Base-by-base conservation (phyloP, 2,888 invertebrate species). In the Aporophyla lueneburgensis region DNA sequence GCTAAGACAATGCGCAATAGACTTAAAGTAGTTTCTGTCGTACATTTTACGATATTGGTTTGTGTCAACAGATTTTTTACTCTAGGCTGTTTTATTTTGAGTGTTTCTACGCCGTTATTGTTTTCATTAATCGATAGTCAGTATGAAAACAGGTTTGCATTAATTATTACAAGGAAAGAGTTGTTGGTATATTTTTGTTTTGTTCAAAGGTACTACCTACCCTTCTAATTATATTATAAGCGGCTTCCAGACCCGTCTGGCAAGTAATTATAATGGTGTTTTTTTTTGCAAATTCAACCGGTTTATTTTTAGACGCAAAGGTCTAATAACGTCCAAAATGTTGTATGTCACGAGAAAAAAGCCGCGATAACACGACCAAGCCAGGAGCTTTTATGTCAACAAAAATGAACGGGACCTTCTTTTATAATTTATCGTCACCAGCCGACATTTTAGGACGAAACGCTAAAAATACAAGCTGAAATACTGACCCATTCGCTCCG, bases 351-450 rank as follows among this genome's bases (percentile, higher is more conserved):
- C 40, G 78, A 59, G 65, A 76, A 80, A 81, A 74, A 78, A 54
- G 16, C 58, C 72, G 46, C 63, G 76, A 84, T 75, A 86, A 83
- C 86, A 78, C 56, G 80, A 63, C 66, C 71, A 63, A 59, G 59
- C 53, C 69, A 65, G 51, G 63, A 83, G 80, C 84, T 72, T 85
- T 78, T 85, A 80, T 84, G 84, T 85, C 84, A 84, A 85, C 86
- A 85, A 76, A 85, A 86, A 85, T 86, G 76, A 86, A 76, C 78
- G 65, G 49, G 67, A 61, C 67, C 86, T 62, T 80, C 76, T 86
- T 86, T 84, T 81, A 86, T 75, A 86, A 80, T 87, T 87, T 84
- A 83, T 84, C 73, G 62, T 84, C 70, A 66, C 66, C 74, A 66
- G 66, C 54, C 78, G 43, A 84, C 70, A 86, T 84, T 86, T 84